phyloP scores from a whole-genome alignment of 2,888 invertebrate species.

The Plagodis pulveraria region DNA sequence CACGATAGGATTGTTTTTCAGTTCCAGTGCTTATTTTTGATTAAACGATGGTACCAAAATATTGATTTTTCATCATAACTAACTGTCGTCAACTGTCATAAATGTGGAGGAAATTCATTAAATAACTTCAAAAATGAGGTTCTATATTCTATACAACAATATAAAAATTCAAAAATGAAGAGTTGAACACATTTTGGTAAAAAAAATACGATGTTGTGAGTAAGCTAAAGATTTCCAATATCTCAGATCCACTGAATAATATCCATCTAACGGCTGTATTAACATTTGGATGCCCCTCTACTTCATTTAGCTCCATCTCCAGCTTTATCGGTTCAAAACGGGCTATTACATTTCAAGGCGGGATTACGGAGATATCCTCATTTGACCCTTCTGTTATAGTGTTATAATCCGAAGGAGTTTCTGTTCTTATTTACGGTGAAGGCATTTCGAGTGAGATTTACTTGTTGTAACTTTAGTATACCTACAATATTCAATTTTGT shows the following conservation, averaged over 20 bases:
- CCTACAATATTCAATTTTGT: not conserved
- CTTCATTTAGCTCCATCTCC: constrained; percentile 58
- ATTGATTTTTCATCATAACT: no score
- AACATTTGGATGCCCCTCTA: constrained; percentile 46
- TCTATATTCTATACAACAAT: no score
- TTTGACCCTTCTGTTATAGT: constrained; percentile 62
- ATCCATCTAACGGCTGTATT: constrained; percentile 19
- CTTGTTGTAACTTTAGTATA: not conserved
- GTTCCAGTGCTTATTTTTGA: no score
- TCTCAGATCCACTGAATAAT: constrained; percentile 19
- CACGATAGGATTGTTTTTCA: no score
- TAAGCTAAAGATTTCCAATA: constrained; percentile 21
- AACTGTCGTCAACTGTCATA: no score
- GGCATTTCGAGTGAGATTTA: constrained; percentile 43
- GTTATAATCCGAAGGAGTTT: constrained; percentile 64
- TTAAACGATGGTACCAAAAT: no score
- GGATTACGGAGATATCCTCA: constrained; percentile 63
- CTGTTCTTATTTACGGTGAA: constrained; percentile 57
- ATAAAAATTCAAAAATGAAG: no score
- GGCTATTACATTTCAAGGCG: constrained; percentile 63
- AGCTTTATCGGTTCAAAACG: constrained; percentile 72
- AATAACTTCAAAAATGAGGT: no score
- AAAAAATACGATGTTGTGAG: constrained; percentile 3
- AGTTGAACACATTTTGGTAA: no score
- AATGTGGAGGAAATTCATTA: no score